Base-by-base conservation (phyloP, 2,113 vertebrate species). In the Channa maculata region DNA sequence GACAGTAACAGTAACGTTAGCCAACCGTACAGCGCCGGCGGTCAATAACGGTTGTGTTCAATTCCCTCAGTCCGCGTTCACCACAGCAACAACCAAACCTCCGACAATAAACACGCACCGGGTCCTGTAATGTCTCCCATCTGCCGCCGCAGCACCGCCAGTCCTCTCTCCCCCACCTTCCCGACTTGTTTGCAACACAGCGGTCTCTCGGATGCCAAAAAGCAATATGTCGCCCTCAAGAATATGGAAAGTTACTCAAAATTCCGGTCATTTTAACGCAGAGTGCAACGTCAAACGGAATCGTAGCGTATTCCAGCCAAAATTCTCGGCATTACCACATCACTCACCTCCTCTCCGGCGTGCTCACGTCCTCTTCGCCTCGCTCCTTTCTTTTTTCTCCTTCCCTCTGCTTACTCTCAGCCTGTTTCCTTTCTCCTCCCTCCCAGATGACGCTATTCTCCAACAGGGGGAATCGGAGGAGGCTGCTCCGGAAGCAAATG, bases 401-500 rank as follows among this genome's bases (percentile, higher is more conserved):
- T 79, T 77, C 79, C 83, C 84, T 86, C 73, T 15, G 77, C 49
- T 70, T 66, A 67, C 78, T 82, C 76, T 71, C 53, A 6, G 58
- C 65, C 77, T 46, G 70, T 76, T 83, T 48, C 73, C 79, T 79
- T 65, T 66, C 62, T 82, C 79, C 83, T 80, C 88, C 85, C 77
- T 84, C 75, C 75, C 85, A 78, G 78, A 88, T 88, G 86, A 85
- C 45, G 71, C 88, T 65, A 57, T 15, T 79, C 61, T 80, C 87
- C 79, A 57, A 46, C 59, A 84, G 86, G 79, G 85, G 85, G 80
- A 72, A 82, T 65, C 71, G 69, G 66, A 78, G 62, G 64, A 86
- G 80, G 74, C 85, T 86, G 88, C 79, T 85, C 88, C 90, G 90
- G 90, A 92, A 92, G 87, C 83, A 72, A 84, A 91, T 72, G 62